Evolutionary conservation across 2,888 invertebrate species (phyloP).

Genomic region (Sclerodermus sp.): DNA sequence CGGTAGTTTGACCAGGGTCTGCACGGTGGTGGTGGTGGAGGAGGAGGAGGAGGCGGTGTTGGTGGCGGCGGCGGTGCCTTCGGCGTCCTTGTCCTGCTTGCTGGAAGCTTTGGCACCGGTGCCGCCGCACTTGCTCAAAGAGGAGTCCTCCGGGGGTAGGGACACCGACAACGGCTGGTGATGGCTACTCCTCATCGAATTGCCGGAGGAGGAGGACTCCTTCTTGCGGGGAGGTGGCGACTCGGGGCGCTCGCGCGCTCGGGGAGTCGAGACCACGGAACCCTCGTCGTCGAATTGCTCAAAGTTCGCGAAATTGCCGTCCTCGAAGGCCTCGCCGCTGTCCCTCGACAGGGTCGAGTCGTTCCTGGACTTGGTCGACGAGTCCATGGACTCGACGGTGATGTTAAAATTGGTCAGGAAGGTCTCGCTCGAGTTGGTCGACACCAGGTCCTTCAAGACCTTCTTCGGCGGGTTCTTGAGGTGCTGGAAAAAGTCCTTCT

Average conservation of each 20-base stretch:
- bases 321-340: conserved; percentile 67
- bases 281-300: conserved; percentile 40
- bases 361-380: conserved; percentile 26
- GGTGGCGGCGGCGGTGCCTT: no score
- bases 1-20: conserved; percentile 48
- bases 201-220: conserved; percentile 21
- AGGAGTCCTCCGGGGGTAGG: conserved; percentile 68
- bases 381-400: conserved; percentile 36
- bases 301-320: conserved; percentile 56
- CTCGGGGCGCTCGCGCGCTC: conserved; percentile 61
- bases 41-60: no score
- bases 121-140: conserved; percentile 35
- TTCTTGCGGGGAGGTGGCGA: conserved; percentile 42
- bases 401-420: conserved; percentile 49
- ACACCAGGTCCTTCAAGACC: conserved; percentile 82
- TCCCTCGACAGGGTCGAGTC: conserved; percentile 58
- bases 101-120: not conserved
- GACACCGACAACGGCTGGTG: conserved; percentile 69
- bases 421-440: conserved; percentile 45
- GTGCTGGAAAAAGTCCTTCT: conserved; percentile 95
- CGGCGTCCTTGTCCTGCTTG: conserved; percentile 26
- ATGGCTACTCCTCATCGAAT: conserved; percentile 27
- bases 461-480: conserved; percentile 93
- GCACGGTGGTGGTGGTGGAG: no score
- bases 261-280: conserved; percentile 59